Evolutionary conservation across 1,140 invertebrate species (phyloP), one percentile per base, ranked within the genome.

Genomic region (Nasonia giraulti): DNA sequence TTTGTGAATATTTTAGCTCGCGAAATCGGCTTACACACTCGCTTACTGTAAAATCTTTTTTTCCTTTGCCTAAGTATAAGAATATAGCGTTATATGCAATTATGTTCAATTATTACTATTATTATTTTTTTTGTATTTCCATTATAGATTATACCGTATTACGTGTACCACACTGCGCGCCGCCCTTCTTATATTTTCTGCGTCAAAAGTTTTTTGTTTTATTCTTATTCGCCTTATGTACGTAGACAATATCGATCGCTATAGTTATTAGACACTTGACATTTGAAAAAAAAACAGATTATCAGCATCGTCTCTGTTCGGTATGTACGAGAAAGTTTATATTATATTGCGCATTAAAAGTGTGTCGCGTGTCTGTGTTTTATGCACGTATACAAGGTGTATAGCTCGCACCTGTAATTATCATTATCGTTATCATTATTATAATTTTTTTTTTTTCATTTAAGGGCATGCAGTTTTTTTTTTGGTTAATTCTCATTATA

Each of bases 261-360:
- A 91, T 91, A 87, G 80, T 85, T 88, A 91, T 91, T 91, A 91
- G 90, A 93, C 91, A 92, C 90, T 92, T 92, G 90, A 93, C 90
- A 92, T 89, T 91, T 92, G 86, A 88, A 91, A 90, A 91, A 27
- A 89, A 91, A 91, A 91, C 88, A 91, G 89, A 90, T 89, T 92
- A 91, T 88, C 89, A 87, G 88, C 86, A 88, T 90, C 86, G 85
- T 89, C 78, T 87, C 87, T 78, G 76, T 55, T 2, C 68, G 2
- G 37, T 82, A 8, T 79, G 17, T 79, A 27, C 14, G 71, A 66
- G 68, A 76, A 66, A 11, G 47, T 12, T 50, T 83, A 50, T 83
- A 73, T 62, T 80, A 27, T 37, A 37, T 37, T 37, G 33, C 33
- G 33, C 73, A 40, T 83, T 8, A 40, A 78, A 27, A 55, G 6